Conservation (phyloP, 1,140 invertebrate species). For the Meloidogyne exigua region DNA sequence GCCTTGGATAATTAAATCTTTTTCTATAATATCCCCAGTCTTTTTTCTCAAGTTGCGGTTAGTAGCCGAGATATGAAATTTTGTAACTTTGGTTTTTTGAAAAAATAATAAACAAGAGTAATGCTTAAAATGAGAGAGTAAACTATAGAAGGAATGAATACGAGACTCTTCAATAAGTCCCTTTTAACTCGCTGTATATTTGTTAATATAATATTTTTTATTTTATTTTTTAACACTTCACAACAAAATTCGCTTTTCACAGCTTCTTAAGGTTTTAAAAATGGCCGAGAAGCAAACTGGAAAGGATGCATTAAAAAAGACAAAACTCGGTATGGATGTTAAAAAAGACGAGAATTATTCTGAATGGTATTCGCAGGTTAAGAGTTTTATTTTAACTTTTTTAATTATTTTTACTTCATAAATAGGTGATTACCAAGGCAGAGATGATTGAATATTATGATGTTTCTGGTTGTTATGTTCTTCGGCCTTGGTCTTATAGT, state of each 20-base stretch:
- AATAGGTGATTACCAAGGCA: slow-evolving; percentile 85
- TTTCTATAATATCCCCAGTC: too few relatives aligned
- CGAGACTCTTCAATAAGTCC: too few relatives aligned
- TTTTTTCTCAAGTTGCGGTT: too few relatives aligned
- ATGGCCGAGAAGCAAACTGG: not conserved
- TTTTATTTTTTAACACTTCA: too few relatives aligned
- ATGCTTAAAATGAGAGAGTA: too few relatives aligned
- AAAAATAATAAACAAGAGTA: too few relatives aligned
- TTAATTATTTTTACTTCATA: slow-evolving; percentile 8
- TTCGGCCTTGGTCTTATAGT: slow-evolving; percentile 90
- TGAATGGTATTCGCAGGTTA: slow-evolving; percentile 93
- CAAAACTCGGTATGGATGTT: slow-evolving; percentile 82
- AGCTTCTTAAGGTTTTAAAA: not conserved
- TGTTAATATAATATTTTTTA: too few relatives aligned
- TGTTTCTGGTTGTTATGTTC: slow-evolving; percentile 95
- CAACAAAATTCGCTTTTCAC: slow-evolving; percentile 1
- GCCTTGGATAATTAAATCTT: too few relatives aligned
- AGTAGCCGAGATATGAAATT: too few relatives aligned
- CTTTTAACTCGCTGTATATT: too few relatives aligned
- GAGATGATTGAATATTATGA: slow-evolving; percentile 99
- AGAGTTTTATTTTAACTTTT: slow-evolving; percentile 9
- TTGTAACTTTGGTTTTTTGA: too few relatives aligned
- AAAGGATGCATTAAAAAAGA: slow-evolving; percentile 76
- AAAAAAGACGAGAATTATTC: slow-evolving; percentile 87
- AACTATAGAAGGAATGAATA: too few relatives aligned